Base-by-base conservation (phyloP, 2,888 invertebrate species). In the Ischnura elegans region DNA sequence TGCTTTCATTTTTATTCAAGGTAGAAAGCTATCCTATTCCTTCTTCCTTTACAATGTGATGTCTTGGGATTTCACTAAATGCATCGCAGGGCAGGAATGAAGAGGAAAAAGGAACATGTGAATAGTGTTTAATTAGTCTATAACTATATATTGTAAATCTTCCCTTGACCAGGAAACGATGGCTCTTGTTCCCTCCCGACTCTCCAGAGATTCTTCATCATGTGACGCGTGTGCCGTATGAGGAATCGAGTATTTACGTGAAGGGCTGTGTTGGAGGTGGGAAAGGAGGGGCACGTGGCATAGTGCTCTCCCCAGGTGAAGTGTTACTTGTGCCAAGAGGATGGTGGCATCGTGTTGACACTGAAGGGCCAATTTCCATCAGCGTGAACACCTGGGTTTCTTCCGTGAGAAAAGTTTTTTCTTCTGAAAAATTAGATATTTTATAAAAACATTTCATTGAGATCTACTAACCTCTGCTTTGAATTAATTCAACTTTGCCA, bases 281-380 rank as follows among this genome's bases (percentile, higher is more conserved):
- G 25, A 94, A 96, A 95, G 95, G 95, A 94, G 96, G 96, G 45
- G 96, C 96, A 0, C 96, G 96, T 94, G 96, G 97, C 94, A 97
- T 98, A 51, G 97, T 97, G 93, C 96, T 99, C 93, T 96, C 97
- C 87, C 98, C 98, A 19, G 99, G 99, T 0, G 98, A 99, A 96
- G 98, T 98, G 0, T 96, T 99, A 61, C 97, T 98, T 95, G 98
- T 99, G 13, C 99, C 99, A 0, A 97, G 97, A 94, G 98, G 98
- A 94, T 99, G 99, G 99, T 99, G 99, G 99, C 99, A 99, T 96
- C 99, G 98, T 96, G 99, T 99, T 0, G 98, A 98, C 96, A 97
- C 96, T 94, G 94, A 96, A 85, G 94, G 96, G n/a, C 96, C 96
- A 29, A 96, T 96, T 16, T 96, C 97, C 76, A 95, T 97, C 76